phyloP scores from a whole-genome alignment of 1,140 invertebrate genomes.

The Leptinotarsa defecta region DNA sequence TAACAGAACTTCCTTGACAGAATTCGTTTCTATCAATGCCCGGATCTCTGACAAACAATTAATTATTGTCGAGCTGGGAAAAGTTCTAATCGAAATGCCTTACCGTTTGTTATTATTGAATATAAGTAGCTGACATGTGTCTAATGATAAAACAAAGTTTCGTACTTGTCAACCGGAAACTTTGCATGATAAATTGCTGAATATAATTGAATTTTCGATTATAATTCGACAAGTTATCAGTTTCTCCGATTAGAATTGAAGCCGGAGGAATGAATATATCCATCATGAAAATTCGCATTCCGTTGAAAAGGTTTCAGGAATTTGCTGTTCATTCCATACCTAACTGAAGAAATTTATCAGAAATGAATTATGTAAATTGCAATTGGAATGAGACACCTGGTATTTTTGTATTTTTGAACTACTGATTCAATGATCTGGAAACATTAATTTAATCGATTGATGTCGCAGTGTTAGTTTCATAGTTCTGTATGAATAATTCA shows the following conservation, averaged over 20 bases:
- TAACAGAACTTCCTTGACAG: background rate
- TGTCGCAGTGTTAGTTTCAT: too few species aligned
- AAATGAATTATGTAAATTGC: too few species aligned
- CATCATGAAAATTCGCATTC: background rate
- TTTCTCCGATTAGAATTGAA: constrained; percentile 18
- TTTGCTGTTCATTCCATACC: too few species aligned
- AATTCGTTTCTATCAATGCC: background rate
- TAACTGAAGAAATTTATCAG: too few species aligned
- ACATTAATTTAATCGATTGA: too few species aligned
- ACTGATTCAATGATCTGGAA: too few species aligned
- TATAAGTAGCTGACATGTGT: constrained; percentile 12
- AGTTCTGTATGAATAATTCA: too few species aligned
- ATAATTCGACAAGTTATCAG: constrained; percentile 29
- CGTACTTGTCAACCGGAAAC: constrained; percentile 20
- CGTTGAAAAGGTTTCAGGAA: background rate
- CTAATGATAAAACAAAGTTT: constrained; percentile 28
- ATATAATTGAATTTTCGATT: constrained; percentile 26
- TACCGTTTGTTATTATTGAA: constrained; percentile 22
- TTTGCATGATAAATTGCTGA: constrained; percentile 26
- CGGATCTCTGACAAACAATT: constrained; percentile 16
- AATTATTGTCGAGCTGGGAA: constrained; percentile 19
- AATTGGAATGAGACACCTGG: too few species aligned
- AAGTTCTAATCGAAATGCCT: constrained; percentile 10
- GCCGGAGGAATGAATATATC: background rate
- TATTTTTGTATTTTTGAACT: too few species aligned